Percentiles rank a stretch among this genome's conserved stretches.
Evolutionary conservation across 2,113 vertebrate species (phyloP).

Genomic region (Phaethornis superciliosus): DNA sequence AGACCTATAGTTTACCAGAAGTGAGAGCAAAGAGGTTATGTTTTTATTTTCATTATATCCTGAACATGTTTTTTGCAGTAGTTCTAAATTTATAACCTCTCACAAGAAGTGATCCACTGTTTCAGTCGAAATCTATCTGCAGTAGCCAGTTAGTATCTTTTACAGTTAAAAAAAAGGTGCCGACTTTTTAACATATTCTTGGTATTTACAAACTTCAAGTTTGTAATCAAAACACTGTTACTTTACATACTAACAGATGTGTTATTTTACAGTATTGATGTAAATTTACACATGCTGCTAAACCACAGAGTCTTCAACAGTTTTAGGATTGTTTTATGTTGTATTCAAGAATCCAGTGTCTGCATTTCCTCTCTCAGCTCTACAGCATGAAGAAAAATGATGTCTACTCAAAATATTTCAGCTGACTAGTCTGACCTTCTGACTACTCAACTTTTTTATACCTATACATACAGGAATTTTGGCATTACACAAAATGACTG

Average conservation of each 20-base stretch:
- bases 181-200: background rate
- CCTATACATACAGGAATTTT: background rate
- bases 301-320: background rate
- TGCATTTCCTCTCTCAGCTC: background rate
- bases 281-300: background rate
- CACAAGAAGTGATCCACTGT: background rate
- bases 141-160: background rate
- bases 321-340: background rate
- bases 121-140: background rate
- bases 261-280: background rate
- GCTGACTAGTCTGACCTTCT: background rate
- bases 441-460: background rate
- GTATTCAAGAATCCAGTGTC: background rate
- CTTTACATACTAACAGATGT: background rate
- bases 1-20: background rate
- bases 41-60: background rate
- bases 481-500: background rate
- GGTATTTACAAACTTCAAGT: background rate
- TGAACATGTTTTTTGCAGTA: background rate
- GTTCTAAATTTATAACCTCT: background rate
- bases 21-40: background rate
- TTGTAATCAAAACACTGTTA: background rate
- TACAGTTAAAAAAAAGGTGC: background rate
- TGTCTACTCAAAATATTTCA: background rate
- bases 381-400: background rate